Conservation (phyloP, 1,140 invertebrate species). For the Dysdera silvatica region DNA sequence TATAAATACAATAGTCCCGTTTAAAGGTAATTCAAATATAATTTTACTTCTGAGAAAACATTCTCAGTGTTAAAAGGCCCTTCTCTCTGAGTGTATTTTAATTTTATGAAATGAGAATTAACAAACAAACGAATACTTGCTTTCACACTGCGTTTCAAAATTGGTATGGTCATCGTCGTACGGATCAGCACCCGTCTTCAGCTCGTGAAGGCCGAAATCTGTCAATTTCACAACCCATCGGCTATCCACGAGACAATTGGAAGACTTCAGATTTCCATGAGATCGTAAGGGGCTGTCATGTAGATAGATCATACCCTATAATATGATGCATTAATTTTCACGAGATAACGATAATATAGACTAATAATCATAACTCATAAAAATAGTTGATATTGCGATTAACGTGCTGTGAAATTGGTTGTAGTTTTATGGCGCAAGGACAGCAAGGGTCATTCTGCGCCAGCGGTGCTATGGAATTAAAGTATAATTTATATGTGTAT, state of each 20-base stretch:
- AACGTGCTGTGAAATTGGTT: too few species aligned
- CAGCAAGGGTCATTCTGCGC: too few species aligned
- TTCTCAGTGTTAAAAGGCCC: too few species aligned
- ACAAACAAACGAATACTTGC: slow-evolving; percentile 12
- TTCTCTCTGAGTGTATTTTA: too few species aligned
- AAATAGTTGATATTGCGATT: neutral
- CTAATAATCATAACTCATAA: neutral
- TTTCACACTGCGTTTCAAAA: slow-evolving; percentile 44
- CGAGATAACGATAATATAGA: neutral
- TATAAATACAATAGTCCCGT: too few species aligned
- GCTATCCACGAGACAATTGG: slow-evolving; percentile 84
- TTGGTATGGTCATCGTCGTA: slow-evolving; percentile 76
- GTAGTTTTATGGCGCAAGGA: too few species aligned
- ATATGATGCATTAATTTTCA: neutral
- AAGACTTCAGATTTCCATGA: slow-evolving; percentile 95
- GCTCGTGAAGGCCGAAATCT: slow-evolving; percentile 86
- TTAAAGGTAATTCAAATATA: too few species aligned
- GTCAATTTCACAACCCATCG: slow-evolving; percentile 90
- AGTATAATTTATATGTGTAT: too few species aligned
- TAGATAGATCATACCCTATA: slow-evolving; percentile 75
- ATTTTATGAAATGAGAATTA: too few species aligned
- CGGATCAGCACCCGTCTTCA: slow-evolving; percentile 54
- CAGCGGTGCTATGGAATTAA: too few species aligned
- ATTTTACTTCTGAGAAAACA: too few species aligned
- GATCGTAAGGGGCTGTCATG: slow-evolving; percentile 75